These are phyloP conservation scores for Xenotilapia flavipinnis DNA, from an alignment of 2,113 vertebrate species.

Conservation along the genomic window DNA sequence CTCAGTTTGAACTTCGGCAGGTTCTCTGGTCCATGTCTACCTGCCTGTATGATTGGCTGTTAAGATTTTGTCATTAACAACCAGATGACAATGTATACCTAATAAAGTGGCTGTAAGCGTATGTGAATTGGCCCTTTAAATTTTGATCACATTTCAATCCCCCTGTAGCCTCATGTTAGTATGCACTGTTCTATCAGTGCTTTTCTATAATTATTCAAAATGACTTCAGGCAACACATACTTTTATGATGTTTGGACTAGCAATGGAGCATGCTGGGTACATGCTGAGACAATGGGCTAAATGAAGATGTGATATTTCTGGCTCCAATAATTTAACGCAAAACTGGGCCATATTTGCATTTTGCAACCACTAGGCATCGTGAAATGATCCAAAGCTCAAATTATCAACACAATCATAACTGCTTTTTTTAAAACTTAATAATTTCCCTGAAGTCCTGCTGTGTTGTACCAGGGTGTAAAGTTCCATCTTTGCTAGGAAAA, in stretches of 20 bases:
- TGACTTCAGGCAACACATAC: background rate
- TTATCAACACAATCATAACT: background rate
- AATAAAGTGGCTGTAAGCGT: background rate
- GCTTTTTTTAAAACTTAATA: background rate
- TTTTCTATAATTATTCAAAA: background rate
- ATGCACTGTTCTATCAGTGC: background rate
- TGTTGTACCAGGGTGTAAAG: background rate
- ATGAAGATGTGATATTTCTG: background rate
- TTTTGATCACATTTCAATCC: background rate
- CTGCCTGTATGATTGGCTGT: background rate
- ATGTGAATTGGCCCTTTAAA: background rate
- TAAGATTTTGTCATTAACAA: background rate
- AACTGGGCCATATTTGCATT: background rate
- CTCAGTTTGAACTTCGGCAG: background rate
- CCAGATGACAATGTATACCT: background rate
- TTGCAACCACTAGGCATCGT: background rate
- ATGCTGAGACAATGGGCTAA: background rate
- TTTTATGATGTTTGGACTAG: background rate
- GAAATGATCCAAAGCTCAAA: background rate
- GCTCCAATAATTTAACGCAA: background rate
- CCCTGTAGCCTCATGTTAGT: background rate
- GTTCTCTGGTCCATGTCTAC: background rate
- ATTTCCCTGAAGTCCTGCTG: background rate
- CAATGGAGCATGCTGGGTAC: background rate
- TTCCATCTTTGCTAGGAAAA: background rate